A percentile compares a stretch with the other conserved stretches of the same genome.
Evolutionary conservation across 2,888 invertebrate genomes (phyloP).

Genomic region (Athalia cordata): DNA sequence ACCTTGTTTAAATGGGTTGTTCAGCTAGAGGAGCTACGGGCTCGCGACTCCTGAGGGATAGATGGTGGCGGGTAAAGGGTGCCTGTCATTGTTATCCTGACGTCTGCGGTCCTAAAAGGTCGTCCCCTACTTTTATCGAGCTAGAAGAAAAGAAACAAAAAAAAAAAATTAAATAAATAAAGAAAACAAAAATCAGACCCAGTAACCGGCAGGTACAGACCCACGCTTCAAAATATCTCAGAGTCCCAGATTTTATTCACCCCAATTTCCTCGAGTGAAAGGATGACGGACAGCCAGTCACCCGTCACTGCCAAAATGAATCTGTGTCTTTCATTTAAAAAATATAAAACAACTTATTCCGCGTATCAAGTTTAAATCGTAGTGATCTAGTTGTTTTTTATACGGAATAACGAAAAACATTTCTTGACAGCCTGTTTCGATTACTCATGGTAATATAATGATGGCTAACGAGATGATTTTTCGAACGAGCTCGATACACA

Average conservation of each 20-base stretch:
- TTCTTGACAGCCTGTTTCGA: not conserved
- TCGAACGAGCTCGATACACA: not conserved
- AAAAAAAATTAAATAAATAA: not conserved
- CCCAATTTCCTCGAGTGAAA: no score
- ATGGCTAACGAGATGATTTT: not conserved
- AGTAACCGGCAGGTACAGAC: not conserved
- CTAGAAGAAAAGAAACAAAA: not conserved
- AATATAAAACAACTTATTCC: not conserved
- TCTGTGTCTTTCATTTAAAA: no score
- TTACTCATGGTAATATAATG: not conserved
- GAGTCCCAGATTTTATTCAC: not conserved
- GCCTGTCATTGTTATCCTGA: conserved; percentile 31
- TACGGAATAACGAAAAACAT: no score
- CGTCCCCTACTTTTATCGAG: conserved; percentile 24
- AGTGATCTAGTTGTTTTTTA: no score
- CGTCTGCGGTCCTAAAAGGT: conserved; percentile 36
- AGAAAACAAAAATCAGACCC: not conserved
- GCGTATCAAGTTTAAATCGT: not conserved
- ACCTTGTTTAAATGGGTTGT: conserved; percentile 42
- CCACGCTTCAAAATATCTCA: not conserved
- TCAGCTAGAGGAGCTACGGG: conserved; percentile 1
- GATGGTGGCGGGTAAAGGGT: not conserved
- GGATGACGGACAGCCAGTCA: no score
- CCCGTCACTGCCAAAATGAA: no score
- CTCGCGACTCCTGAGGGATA: conserved; percentile 20